Evolutionary conservation across 2,888 invertebrate genomes (phyloP).

Genomic region (Pterobdella sp.): DNA sequence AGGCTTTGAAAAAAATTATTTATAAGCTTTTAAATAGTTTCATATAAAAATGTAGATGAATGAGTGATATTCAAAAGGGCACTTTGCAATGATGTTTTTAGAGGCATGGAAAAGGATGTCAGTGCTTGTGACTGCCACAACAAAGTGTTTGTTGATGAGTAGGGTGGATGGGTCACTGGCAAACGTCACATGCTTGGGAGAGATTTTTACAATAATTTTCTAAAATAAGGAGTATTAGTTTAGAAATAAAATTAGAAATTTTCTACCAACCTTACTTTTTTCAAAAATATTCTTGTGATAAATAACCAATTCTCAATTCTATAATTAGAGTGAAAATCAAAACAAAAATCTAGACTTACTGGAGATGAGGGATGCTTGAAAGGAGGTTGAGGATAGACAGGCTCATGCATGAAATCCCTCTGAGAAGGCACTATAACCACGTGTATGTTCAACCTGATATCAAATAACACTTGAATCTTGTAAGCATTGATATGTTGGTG

Average conservation of each 20-base stretch:
- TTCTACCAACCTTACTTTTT: too few species aligned
- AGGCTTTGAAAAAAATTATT: background rate
- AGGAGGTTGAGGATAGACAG: slow-evolving; percentile 76
- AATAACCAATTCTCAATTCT: background rate
- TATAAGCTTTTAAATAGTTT: too few species aligned
- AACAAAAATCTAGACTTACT: too few species aligned
- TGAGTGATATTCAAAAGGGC: slow-evolving; percentile 45
- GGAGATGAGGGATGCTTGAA: slow-evolving; percentile 45
- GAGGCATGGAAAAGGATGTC: slow-evolving; percentile 76
- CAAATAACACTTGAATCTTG: too few species aligned
- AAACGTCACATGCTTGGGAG: slow-evolving; percentile 52
- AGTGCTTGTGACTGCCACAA: slow-evolving; percentile 70
- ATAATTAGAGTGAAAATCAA: too few species aligned
- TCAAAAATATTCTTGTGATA: background rate
- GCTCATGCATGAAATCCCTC: slow-evolving; percentile 69
- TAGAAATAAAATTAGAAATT: too few species aligned
- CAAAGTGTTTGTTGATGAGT: slow-evolving; percentile 63
- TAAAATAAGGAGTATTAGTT: background rate
- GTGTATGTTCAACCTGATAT: slow-evolving; percentile 57
- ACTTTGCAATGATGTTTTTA: slow-evolving; percentile 69
- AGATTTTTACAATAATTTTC: background rate
- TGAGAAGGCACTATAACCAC: slow-evolving; percentile 68
- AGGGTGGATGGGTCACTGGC: slow-evolving; percentile 75
- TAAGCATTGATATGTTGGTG: too few species aligned
- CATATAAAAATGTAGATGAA: too few species aligned